Percentiles rank a stretch among this genome's conserved stretches.
Evolutionary conservation across 2,113 vertebrate genomes (phyloP).

Genomic region (Diphyllodes magnificus): DNA sequence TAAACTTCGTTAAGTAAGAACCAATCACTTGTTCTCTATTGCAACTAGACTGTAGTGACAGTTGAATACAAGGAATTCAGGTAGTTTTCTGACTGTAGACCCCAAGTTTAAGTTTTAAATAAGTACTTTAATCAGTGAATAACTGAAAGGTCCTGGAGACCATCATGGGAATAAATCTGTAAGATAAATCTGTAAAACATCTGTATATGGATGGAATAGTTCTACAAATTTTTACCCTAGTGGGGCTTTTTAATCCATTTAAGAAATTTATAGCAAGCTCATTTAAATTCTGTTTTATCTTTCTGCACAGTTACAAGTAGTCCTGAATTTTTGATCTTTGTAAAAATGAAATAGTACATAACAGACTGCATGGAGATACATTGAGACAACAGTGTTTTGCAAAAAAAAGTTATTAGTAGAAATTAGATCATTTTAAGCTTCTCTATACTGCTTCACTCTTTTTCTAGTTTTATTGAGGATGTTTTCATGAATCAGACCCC

Average conservation of each 20-base stretch:
- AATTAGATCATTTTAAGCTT: background rate
- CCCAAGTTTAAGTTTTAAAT: background rate
- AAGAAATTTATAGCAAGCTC: background rate
- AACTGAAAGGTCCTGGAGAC: background rate
- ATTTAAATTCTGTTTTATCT: background rate
- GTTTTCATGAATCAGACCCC: background rate
- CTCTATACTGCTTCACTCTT: background rate
- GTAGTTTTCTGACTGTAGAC: background rate
- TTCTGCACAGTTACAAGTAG: background rate
- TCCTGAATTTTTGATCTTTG: background rate
- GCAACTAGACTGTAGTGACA: accelerated
- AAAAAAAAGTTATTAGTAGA: background rate
- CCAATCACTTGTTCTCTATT: background rate
- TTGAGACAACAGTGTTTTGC: background rate
- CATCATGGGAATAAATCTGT: background rate
- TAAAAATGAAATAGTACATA: background rate
- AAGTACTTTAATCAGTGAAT: background rate
- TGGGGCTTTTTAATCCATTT: background rate
- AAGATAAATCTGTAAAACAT: background rate
- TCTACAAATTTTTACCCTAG: background rate
- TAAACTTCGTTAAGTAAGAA: background rate
- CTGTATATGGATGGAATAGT: background rate
- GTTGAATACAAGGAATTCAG: background rate
- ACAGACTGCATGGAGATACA: background rate
- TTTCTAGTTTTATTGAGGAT: background rate